phyloP scores from a whole-genome alignment of 1,140 invertebrate species.

The Lepidostoma basale region DNA sequence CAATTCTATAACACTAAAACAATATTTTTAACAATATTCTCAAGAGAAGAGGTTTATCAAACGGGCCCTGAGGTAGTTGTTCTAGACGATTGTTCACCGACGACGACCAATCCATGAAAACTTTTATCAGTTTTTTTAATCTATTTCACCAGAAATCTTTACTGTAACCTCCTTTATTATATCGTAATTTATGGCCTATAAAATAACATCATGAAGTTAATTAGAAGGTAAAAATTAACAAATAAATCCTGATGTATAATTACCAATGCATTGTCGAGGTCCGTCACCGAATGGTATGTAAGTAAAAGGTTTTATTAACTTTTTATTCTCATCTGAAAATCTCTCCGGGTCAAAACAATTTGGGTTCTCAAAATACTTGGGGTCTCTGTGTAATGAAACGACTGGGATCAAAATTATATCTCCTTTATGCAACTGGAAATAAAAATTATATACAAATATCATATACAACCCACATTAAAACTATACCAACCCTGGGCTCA shows the following conservation, averaged over 20 bases:
- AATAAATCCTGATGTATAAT: background rate
- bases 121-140: background rate
- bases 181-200: background rate
- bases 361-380: constrained; percentile 64
- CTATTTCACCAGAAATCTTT: background rate
- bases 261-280: constrained; percentile 66
- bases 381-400: constrained; percentile 55
- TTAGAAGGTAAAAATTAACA: background rate
- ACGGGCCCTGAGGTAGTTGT: too few relatives aligned
- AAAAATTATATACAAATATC: background rate
- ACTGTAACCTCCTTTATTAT: background rate
- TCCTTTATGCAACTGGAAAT: constrained; percentile 43
- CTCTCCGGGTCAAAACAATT: constrained; percentile 70
- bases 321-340: constrained; percentile 54
- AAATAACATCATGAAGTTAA: background rate
- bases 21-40: too few relatives aligned
- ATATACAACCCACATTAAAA: background rate
- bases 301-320: constrained; percentile 21
- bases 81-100: too few relatives aligned
- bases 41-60: too few relatives aligned
- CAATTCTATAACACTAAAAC: too few relatives aligned
- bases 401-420: constrained; percentile 52
- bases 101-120: too few relatives aligned
- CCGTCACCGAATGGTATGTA: constrained; percentile 72
- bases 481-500: background rate